Conservation (phyloP, 2,113 vertebrate genomes). For the Cyanoliseus patagonus region DNA sequence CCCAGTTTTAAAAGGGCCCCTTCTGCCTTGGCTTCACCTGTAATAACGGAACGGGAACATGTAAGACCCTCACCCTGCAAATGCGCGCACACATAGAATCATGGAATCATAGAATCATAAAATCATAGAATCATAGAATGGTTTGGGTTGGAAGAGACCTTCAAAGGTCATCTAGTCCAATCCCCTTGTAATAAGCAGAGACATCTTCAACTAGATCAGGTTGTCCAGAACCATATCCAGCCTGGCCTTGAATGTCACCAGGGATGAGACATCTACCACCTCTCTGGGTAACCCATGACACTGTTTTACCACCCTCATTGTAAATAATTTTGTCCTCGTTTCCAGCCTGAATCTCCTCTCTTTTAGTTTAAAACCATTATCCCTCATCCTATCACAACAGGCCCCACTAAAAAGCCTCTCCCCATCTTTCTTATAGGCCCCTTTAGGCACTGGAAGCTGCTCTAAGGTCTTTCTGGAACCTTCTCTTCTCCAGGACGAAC, state of each 20-base stretch:
- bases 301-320: not conserved
- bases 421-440: not conserved
- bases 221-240: not conserved
- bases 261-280: not conserved
- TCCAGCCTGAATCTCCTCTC: not conserved
- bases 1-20: not conserved
- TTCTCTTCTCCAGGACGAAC: not conserved
- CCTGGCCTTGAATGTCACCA: not conserved
- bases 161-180: not conserved
- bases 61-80: not conserved
- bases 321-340: not conserved
- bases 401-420: not conserved
- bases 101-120: not conserved
- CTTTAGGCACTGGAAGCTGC: not conserved
- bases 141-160: not conserved
- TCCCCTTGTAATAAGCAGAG: not conserved
- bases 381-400: not conserved
- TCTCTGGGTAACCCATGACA: not conserved
- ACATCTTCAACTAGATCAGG: not conserved
- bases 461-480: not conserved
- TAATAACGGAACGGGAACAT: not conserved
- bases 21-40: not conserved
- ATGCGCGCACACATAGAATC: fast-evolving
- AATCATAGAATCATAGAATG: not conserved
- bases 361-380: not conserved